Conservation (phyloP, 2,113 vertebrate species). For the Hippocampus mohnikei region DNA sequence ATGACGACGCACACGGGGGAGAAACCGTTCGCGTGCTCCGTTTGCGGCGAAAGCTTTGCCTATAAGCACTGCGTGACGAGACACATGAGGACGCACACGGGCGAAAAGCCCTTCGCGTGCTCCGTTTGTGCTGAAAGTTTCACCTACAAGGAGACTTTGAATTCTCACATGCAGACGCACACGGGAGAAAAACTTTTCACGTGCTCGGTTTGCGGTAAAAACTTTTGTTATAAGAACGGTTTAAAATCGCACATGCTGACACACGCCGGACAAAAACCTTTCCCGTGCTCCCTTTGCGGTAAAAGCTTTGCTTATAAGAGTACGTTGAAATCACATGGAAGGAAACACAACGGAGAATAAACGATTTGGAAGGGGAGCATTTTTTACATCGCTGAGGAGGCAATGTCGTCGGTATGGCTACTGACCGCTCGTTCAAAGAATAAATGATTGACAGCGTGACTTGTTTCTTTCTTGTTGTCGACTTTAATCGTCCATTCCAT, state of each 20-base stretch:
- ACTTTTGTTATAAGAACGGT: neutral
- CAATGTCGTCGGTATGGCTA: neutral
- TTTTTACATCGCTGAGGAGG: neutral
- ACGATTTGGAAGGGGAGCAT: neutral
- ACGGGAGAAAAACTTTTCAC: neutral
- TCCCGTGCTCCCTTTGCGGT: neutral
- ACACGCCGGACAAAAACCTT: neutral
- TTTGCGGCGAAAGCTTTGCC: neutral
- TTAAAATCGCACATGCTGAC: neutral
- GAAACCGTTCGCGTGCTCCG: neutral
- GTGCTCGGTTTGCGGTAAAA: neutral
- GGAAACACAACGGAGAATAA: neutral
- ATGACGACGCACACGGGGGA: neutral
- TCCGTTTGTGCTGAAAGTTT: neutral
- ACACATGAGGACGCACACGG: neutral
- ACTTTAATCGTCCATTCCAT: neutral
- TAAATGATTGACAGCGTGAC: neutral
- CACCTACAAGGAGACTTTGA: neutral
- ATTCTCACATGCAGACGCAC: neutral
- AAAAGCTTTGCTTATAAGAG: neutral
- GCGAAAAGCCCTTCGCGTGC: neutral
- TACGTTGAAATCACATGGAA: neutral
- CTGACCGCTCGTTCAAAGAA: neutral
- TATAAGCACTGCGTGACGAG: neutral
- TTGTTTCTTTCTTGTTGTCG: neutral